Evolutionary conservation across 2,797 vertebrate species (phyloP), one percentile per base, ranked within the genome.

Genomic region (Spinus olivaceus): DNA sequence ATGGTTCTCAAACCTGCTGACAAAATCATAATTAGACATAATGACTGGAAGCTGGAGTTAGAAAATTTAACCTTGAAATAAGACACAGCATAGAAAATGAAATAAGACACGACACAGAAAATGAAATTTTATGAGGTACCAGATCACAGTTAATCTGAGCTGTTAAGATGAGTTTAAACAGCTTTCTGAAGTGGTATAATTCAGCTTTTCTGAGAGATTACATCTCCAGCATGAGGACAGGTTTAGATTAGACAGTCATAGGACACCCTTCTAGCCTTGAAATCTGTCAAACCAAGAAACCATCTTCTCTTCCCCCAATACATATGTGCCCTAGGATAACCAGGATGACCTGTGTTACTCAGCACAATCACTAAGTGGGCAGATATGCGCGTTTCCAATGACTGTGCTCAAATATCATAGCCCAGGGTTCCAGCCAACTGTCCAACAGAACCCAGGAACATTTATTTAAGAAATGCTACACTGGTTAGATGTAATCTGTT

Each of bases 1-100:
- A 70, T 27, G 53, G 9, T 42, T 87, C 92, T 86, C 87, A 88
- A 90, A 63, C 30, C 39, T 65, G n/a, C 35, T 81, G 72, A 81
- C 57, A 91, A 80, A 89, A 37, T 44, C 33, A 37, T 93, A 88
- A 90, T 67, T 84, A 92, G 42, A 81, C 35, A 59, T 86, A 83
- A 94, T 86, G 50, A 83, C 57, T 81, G 35, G 39, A 81, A 92
- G 32, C 12, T 86, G 42, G 21, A 90, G 10, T 51, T 83, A 53
- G 50, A 88, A 72, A 90, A 88, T 44, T 61, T 78, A 71, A 65
- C 69, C 82, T 94, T 91, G 72, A 83, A 82, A 74, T 74, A 88
- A 64, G 37, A 39, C 24, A 83, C 14, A 77, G 30, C 19, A 51
- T 3, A 63, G 49, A 77, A 94, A 91, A 87, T 63, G 3, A 88